Percentiles rank a stretch among this genome's conserved stretches.
Evolutionary conservation across 64 coral and sea anemone species (phyloP).

Genomic region (Stichodactyla helianthus): DNA sequence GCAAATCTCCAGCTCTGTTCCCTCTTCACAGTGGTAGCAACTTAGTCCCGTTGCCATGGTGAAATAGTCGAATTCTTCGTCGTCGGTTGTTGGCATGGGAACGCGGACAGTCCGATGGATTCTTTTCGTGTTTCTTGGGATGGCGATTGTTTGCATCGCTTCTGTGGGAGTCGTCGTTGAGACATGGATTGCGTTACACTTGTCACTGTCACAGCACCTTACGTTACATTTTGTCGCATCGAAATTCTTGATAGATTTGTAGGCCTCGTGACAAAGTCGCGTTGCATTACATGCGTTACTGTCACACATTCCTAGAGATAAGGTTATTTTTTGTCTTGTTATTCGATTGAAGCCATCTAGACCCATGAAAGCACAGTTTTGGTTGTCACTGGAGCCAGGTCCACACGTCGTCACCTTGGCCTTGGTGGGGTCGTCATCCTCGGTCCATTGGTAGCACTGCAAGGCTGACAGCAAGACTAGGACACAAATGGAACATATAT

Average conservation of each 20-base stretch:
- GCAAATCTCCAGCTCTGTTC: not conserved
- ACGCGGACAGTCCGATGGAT: not conserved
- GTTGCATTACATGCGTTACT: not conserved
- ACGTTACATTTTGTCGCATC: conserved; percentile 9
- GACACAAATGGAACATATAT: not conserved
- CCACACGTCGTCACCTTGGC: not conserved
- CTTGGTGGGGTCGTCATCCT: not conserved
- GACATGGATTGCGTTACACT: conserved; percentile 11
- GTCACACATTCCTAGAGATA: conserved; percentile 13
- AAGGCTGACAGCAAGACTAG: not conserved
- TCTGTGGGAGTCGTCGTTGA: conserved; percentile 1
- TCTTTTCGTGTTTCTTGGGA: not conserved
- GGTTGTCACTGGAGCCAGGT: not conserved
- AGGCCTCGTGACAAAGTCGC: not conserved
- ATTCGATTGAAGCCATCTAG: not conserved
- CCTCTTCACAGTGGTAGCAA: not conserved
- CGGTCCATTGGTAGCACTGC: not conserved
- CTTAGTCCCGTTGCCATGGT: not conserved
- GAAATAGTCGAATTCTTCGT: not conserved
- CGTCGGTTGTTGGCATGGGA: not conserved
- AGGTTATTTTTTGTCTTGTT: not conserved
- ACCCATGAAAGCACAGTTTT: not conserved
- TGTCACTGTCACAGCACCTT: conserved; percentile 19
- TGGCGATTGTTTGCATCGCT: not conserved
- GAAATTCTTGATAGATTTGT: not conserved